Evolutionary conservation across 2,113 vertebrate species (phyloP).

Genomic region (Calyptommatus sinebrachiatus): DNA sequence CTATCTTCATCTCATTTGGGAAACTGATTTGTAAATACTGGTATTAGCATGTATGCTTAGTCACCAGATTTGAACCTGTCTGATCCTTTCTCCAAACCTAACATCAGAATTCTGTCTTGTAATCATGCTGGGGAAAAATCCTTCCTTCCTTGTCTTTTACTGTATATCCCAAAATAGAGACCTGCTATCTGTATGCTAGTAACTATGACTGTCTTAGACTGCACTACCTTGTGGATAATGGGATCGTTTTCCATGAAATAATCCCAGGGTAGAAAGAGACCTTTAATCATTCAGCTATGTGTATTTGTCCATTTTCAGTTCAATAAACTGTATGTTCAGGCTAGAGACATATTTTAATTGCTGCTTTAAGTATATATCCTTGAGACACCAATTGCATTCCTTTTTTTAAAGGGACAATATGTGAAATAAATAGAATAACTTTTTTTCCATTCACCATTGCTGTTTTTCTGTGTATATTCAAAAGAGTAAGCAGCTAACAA

Average conservation of each 20-base stretch:
- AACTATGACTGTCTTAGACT: too few species aligned
- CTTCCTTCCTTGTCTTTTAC: not conserved
- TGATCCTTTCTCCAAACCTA: constrained; percentile 2
- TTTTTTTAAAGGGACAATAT: not conserved
- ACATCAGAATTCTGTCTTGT: not conserved
- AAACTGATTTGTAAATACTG: constrained; percentile 29
- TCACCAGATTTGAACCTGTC: constrained; percentile 5
- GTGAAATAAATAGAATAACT: too few species aligned
- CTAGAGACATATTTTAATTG: constrained; percentile 7
- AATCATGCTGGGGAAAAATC: not conserved
- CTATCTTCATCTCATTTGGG: constrained; percentile 6
- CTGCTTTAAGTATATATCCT: constrained; percentile 4
- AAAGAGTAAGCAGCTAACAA: too few species aligned
- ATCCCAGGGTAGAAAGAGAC: not conserved
- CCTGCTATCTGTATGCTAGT: too few species aligned
- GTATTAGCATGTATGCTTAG: constrained; percentile 5
- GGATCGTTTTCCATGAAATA: too few species aligned
- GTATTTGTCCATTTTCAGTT: constrained; percentile 13
- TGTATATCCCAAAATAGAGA: too few species aligned
- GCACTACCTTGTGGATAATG: too few species aligned
- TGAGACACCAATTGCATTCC: not conserved
- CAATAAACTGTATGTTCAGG: constrained; percentile 5
- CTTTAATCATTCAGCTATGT: constrained; percentile 24
- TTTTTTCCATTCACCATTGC: too few species aligned
- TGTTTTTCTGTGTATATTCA: too few species aligned